Conservation (phyloP, 2,888 invertebrate species). For the Oxyteleia sp. region DNA sequence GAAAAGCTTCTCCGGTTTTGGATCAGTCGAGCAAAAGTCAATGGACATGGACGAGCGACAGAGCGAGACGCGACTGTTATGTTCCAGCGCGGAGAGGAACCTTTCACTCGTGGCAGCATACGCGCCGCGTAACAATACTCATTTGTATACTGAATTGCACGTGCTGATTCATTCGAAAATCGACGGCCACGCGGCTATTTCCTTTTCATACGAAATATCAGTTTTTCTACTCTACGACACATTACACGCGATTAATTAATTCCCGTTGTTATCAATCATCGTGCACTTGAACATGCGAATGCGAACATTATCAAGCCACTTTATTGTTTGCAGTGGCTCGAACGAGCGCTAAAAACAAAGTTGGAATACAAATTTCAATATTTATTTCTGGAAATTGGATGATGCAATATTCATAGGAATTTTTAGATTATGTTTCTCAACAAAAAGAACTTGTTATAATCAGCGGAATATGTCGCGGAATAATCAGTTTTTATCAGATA, state of each 20-base stretch:
- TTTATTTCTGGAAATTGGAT: too few species aligned
- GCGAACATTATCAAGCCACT: neutral
- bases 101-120: constrained; percentile 52
- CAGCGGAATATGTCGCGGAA: too few species aligned
- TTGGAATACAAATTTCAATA: too few species aligned
- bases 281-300: neutral
- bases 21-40: neutral
- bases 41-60: constrained; percentile 36
- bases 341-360: neutral
- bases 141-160: constrained; percentile 47
- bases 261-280: constrained; percentile 7
- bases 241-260: constrained; percentile 10
- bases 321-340: too few species aligned
- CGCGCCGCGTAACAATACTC: constrained; percentile 44
- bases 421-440: too few species aligned
- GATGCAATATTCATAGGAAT: too few species aligned
- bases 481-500: too few species aligned
- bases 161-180: constrained; percentile 67
- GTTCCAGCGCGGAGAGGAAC: constrained; percentile 39
- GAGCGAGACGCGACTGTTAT: constrained; percentile 55
- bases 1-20: constrained; percentile 3
- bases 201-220: constrained; percentile 23
- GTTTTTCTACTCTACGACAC: constrained; percentile 11
- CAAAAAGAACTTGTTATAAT: too few species aligned
- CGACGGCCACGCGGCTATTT: constrained; percentile 15